A percentile compares a stretch with the other conserved stretches of the same genome.
Conservation (phyloP, 2,888 invertebrate genomes). For the Drosophila conformis region DNA sequence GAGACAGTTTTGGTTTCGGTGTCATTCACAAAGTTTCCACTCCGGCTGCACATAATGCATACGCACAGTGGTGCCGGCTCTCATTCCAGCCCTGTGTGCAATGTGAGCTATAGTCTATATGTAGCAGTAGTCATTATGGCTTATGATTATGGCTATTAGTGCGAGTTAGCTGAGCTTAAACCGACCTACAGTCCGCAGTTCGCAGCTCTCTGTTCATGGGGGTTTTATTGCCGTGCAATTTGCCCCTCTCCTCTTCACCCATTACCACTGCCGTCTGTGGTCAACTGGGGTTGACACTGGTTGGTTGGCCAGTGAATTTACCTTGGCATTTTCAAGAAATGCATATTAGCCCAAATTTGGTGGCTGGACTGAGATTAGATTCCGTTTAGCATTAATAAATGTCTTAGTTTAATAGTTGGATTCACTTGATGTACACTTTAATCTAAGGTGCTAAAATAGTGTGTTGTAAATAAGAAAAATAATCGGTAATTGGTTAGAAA, state of each 20-base stretch:
- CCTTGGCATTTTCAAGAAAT: constrained; percentile 44
- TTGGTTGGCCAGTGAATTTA: constrained; percentile 32
- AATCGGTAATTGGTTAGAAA: not conserved
- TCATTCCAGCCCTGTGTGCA: constrained; percentile 28
- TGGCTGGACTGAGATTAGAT: constrained; percentile 12
- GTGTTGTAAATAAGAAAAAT: not conserved
- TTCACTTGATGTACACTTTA: not conserved
- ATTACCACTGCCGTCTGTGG: constrained; percentile 40
- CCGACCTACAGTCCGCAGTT: constrained; percentile 26
- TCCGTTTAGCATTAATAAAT: constrained; percentile 18
- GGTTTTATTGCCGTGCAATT: constrained; percentile 57
- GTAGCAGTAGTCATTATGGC: constrained; percentile 71
- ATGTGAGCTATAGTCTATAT: constrained; percentile 53
- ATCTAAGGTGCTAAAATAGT: not conserved
- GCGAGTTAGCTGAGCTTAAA: constrained; percentile 58
- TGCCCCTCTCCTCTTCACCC: constrained; percentile 30
- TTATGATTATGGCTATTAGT: constrained; percentile 79
- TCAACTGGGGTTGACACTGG: constrained; percentile 44
- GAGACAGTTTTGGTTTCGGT: constrained; percentile 54
- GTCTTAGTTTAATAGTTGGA: constrained; percentile 1
- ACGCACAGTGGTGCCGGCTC: constrained; percentile 47
- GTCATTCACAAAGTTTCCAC: constrained; percentile 72
- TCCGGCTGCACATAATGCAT: constrained; percentile 48
- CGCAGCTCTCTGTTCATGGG: constrained; percentile 22
- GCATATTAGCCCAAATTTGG: constrained; percentile 43